Evolutionary conservation across 2,888 invertebrate species (phyloP), one percentile per base, ranked within the genome.

Genomic region (Nudaria mundana): DNA sequence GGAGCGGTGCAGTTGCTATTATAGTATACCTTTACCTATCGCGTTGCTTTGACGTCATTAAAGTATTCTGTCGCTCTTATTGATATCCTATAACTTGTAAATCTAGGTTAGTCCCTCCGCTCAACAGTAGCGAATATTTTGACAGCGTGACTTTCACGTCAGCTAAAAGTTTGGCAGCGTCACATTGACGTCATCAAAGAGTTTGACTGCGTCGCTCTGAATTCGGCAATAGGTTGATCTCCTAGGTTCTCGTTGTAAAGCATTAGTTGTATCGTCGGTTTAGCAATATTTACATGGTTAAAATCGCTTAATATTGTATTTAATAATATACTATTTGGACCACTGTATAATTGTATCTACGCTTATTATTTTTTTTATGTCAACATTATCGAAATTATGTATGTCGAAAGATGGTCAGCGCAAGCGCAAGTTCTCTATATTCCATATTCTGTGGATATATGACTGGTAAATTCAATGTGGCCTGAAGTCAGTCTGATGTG

Each of bases 321-420:
- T 42, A 42, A 37, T 47, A 55, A 63, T 63, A 59, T 68, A 72
- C 59, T 60, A 63, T 71, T 77, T 71, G 79, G 81, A 82, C 78
- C 80, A 82, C 71, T 73, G 68, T 74, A 75, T 78, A 76, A 74
- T 74, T 76, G 62, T 75, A 71, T 67, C 70, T 79, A 79, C 79
- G 78, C 76, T 81, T 81, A 73, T 75, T 70, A n/a, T 32, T 71
- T 22, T 73, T 68, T 32, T 43, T 63, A 57, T 68, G 57, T 68
- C 66, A 63, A 60, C 67, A 67, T 66, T 68, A 67, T 76, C 63
- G 63, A 65, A 75, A 72, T 73, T 70, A 66, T 76, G 70, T 79
- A 63, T 73, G 71, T 74, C 64, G 67, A 71, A n/a, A n/a, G n/a
- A n/a, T n/a, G n/a, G n/a, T n/a, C n/a, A n/a, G n/a, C n/a, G n/a